Percentiles rank a stretch among this genome's conserved stretches.
Evolutionary conservation across 1,140 invertebrate species (phyloP).

Genomic region (Trachymyrmex cornetzi): DNA sequence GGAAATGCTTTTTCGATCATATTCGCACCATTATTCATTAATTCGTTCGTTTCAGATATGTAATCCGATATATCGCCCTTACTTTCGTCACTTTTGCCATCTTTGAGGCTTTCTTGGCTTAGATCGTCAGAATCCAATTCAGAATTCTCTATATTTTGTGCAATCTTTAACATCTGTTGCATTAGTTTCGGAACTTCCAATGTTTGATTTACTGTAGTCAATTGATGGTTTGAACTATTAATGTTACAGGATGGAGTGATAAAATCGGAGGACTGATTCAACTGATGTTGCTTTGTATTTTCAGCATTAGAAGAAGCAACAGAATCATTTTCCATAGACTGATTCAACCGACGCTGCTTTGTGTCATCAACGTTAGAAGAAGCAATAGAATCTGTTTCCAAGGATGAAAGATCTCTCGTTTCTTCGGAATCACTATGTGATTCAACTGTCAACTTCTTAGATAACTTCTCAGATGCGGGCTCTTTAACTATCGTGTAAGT

Average conservation of each 20-base stretch:
- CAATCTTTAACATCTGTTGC: not conserved
- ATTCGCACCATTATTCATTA: not conserved
- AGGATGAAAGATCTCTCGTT: not conserved
- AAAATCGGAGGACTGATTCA: too few species aligned
- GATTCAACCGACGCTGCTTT: not conserved
- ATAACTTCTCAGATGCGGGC: not conserved
- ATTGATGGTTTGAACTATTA: not conserved
- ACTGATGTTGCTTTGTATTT: not conserved
- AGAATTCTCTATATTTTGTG: not conserved
- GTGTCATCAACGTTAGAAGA: not conserved
- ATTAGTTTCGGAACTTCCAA: not conserved
- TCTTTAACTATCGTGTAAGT: not conserved
- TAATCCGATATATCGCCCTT: not conserved
- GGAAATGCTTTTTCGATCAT: not conserved
- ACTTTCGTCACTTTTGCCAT: not conserved
- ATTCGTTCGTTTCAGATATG: not conserved
- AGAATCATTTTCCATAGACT: not conserved
- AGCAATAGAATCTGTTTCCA: not conserved
- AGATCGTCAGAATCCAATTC: constrained; percentile 72
- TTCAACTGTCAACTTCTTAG: not conserved
- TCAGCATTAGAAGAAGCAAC: not conserved
- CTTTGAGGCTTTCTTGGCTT: not conserved
- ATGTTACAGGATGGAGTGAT: not conserved
- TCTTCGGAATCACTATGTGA: not conserved
- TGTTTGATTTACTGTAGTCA: not conserved